A percentile compares a stretch with the other conserved stretches of the same genome.
Conservation (phyloP, 92 coral and sea anemone genomes). For the Pocillopora grandis region DNA sequence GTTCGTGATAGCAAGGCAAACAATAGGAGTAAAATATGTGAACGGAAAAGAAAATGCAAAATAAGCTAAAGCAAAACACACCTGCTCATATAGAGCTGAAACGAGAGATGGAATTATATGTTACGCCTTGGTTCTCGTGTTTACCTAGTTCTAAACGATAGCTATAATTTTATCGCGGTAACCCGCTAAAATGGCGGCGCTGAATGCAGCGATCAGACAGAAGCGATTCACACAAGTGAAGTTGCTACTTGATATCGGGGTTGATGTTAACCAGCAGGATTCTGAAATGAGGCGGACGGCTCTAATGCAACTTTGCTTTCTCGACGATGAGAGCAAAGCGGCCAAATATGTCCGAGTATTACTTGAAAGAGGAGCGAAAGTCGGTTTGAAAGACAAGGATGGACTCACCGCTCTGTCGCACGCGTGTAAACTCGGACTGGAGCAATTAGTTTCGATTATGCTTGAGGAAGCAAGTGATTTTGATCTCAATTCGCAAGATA, state of each 20-base stretch:
- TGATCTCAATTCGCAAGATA: constrained; percentile 73
- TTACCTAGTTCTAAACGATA: constrained; percentile 6
- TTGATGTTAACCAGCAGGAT: constrained; percentile 71
- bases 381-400: constrained; percentile 60
- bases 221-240: constrained; percentile 75
- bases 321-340: constrained; percentile 80
- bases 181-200: constrained; percentile 67
- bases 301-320: constrained; percentile 77
- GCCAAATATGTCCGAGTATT: constrained; percentile 68
- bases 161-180: constrained; percentile 10
- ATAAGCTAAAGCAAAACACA: constrained; percentile 24
- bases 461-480: constrained; percentile 69
- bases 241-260: constrained; percentile 71
- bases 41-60: constrained; percentile 43
- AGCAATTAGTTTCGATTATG: constrained; percentile 76
- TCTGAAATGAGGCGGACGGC: constrained; percentile 58
- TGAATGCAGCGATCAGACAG: constrained; percentile 63
- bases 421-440: constrained; percentile 80
- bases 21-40: constrained; percentile 10
- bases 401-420: constrained; percentile 77
- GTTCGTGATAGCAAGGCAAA: neutral
- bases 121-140: neutral
- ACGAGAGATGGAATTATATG: neutral
- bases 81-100: constrained; percentile 23
- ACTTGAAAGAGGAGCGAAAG: constrained; percentile 72